Evolutionary conservation across 2,113 vertebrate species (phyloP).

Genomic region (Carassius carassius): DNA sequence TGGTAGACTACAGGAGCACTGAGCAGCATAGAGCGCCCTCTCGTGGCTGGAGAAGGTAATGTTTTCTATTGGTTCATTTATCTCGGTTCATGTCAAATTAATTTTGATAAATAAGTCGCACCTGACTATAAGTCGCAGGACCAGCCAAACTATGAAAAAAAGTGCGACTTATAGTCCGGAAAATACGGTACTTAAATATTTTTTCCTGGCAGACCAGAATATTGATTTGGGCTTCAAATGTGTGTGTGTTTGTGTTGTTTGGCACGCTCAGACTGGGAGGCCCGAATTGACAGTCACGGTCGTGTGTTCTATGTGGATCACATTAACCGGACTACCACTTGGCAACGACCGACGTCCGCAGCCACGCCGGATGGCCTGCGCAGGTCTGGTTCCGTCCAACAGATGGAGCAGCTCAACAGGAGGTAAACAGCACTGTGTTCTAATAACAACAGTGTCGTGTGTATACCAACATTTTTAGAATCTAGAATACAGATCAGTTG

Average conservation of each 20-base stretch:
- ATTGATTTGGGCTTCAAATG: background rate
- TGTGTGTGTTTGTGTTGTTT: conserved; percentile 32
- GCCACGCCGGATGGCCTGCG: conserved; percentile 83
- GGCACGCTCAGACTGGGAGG: conserved; percentile 82
- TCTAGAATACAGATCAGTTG: background rate
- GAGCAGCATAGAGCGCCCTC: no score
- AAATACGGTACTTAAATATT: background rate
- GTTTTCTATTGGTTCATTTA: no score
- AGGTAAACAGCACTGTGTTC: conserved; percentile 67
- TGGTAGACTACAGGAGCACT: no score
- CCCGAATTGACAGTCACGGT: conserved; percentile 89
- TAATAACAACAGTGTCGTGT: background rate
- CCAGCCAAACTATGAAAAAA: no score
- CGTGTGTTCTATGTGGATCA: conserved; percentile 91
- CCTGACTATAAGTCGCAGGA: no score
- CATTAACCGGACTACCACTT: conserved; percentile 87
- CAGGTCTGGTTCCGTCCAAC: conserved; percentile 85
- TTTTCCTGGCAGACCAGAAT: background rate
- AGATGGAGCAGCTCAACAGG: conserved; percentile 91
- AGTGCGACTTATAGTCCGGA: no score
- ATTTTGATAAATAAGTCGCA: no score
- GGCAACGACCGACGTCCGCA: conserved; percentile 85
- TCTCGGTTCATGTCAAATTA: no score
- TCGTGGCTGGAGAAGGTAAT: no score
- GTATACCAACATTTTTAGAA: background rate